These are phyloP conservation scores for Schizothorax lantsangensis DNA, from an alignment of 2,797 vertebrate species.

Conservation along the genomic window DNA sequence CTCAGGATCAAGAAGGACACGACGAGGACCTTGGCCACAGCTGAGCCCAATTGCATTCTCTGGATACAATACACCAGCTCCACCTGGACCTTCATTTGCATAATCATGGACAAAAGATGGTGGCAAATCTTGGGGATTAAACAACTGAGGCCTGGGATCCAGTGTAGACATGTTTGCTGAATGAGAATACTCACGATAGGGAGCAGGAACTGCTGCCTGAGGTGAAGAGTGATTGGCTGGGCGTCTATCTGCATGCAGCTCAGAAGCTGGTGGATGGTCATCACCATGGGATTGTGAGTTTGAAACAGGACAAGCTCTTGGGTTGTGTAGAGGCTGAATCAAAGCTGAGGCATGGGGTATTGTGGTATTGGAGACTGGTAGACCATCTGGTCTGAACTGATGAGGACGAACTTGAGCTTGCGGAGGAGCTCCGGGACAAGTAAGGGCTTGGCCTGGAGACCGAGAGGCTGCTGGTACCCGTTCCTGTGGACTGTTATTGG, in stretches of 20 bases:
- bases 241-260: constrained; percentile 72
- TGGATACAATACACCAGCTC: constrained; percentile 72
- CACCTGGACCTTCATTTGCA: constrained; percentile 72
- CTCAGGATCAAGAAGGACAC: constrained; percentile 90
- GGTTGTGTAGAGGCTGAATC: constrained; percentile 76
- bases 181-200: constrained; percentile 73
- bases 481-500: constrained; percentile 70
- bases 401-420: constrained; percentile 71
- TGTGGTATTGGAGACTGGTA: constrained; percentile 73
- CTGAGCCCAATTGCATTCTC: constrained; percentile 69
- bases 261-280: constrained; percentile 69
- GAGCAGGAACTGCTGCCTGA: constrained; percentile 67
- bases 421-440: constrained; percentile 62
- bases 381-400: constrained; percentile 74
- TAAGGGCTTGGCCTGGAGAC: constrained; percentile 68
- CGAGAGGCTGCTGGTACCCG: constrained; percentile 70
- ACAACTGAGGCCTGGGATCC: constrained; percentile 75
- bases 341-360: constrained; percentile 69
- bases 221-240: constrained; percentile 74
- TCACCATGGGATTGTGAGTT: constrained; percentile 70
- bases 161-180: constrained; percentile 75
- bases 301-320: constrained; percentile 71
- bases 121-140: constrained; percentile 74
- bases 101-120: constrained; percentile 79
- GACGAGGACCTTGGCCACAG: constrained; percentile 76